Base-by-base conservation (phyloP, 2,888 invertebrate genomes). In the Diachrysia chrysitis region DNA sequence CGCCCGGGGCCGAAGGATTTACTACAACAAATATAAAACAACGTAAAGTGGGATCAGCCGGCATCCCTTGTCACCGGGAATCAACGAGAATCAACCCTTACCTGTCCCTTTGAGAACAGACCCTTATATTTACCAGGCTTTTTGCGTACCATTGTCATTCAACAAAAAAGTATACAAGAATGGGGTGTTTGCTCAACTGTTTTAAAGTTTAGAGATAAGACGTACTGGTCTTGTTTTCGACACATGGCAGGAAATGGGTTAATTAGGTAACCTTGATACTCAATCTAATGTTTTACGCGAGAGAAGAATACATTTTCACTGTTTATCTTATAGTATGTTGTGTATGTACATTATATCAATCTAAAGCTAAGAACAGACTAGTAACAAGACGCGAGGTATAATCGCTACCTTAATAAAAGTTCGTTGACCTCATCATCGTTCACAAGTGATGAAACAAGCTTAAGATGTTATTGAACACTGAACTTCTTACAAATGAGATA, bases 41-140 rank as follows among this genome's bases (percentile, higher is more conserved):
- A 69, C 76, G 42, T 73, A 83, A 84, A 82, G 80, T 82, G 80
- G 86, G 87, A 88, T 90, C 85, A 89, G 87, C 86, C 84, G 85
- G 83, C 83, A 86, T 86, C 84, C 83, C 81, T 85, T 87, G 88
- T 89, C 86, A 84, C 81, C 81, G 84, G 78, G 85, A 82, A 89
- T 88, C 87, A 86, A 80, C 64, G 72, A 64, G 71, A 71, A 71
- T 80, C 82, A 73, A 80, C 73, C 86, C 87, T 83, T 89, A 91
- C 89, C 90, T 88, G 90, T 81, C 86, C 90, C 88, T 89, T 90
- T 88, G 89, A 85, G 84, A 86, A 87, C 85, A 85, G 85, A 85
- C 85, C 85, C 86, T 87, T 88, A 89, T 87, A 82, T 84, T 85
- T 83, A 82, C 83, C 85, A 83, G 83, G 84, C 86, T 90, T 88